Conservation (phyloP, 2,113 vertebrate genomes). For the Capricornis sumatraensis region DNA sequence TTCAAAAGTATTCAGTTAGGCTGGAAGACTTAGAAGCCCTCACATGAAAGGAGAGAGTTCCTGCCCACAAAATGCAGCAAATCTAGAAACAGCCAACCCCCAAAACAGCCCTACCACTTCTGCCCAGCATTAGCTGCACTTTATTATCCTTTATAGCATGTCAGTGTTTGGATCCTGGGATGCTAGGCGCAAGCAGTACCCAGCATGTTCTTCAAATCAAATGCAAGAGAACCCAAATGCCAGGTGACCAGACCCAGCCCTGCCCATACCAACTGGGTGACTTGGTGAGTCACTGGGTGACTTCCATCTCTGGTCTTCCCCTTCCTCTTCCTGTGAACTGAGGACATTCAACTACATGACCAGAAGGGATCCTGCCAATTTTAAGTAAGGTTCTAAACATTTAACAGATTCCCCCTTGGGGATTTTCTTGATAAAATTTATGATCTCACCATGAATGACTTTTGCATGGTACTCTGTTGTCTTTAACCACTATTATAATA, state of each 20-base stretch:
- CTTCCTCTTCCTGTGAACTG: not conserved
- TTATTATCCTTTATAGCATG: not conserved
- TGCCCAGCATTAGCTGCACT: not conserved
- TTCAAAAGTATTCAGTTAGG: not conserved
- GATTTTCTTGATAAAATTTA: constrained; percentile 25
- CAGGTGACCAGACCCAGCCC: too few species aligned
- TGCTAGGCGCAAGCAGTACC: not conserved
- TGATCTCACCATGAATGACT: not conserved
- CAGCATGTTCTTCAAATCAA: not conserved
- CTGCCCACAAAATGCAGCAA: not conserved
- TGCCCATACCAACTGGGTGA: not conserved
- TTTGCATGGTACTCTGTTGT: not conserved
- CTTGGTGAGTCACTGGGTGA: not conserved
- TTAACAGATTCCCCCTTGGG: not conserved
- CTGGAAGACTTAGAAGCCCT: not conserved
- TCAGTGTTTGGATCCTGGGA: not conserved
- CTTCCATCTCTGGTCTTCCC: not conserved
- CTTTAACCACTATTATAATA: not conserved
- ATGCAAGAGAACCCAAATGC: not conserved
- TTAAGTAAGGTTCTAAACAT: constrained; percentile 21
- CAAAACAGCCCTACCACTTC: not conserved
- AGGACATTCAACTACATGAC: not conserved
- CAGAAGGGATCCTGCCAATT: not conserved
- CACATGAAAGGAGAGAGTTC: not conserved
- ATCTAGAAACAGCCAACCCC: not conserved